A percentile compares a stretch with the other conserved stretches of the same genome.
These are phyloP conservation scores for Cheilosia scutellata DNA, from an alignment of 2,888 invertebrate genomes.

Conservation along the genomic window DNA sequence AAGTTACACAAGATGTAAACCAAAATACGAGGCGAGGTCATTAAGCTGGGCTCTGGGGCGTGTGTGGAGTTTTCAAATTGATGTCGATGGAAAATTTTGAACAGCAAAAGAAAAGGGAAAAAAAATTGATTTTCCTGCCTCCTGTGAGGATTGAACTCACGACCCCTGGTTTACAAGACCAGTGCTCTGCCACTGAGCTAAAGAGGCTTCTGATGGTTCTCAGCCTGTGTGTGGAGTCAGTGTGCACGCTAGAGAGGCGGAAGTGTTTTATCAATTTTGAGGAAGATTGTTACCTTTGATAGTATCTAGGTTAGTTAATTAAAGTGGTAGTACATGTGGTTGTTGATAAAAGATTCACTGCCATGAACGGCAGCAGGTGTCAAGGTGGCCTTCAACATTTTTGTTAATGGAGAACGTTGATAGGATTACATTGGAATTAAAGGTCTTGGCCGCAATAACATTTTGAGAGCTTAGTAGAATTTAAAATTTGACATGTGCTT, in stretches of 20 bases:
- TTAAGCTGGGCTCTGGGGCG: constrained; percentile 51
- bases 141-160: constrained; percentile 96
- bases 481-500: too few relatives aligned
- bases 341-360: too few relatives aligned
- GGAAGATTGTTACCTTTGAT: too few relatives aligned
- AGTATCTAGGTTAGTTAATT: too few relatives aligned
- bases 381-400: too few relatives aligned
- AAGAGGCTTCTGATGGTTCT: constrained; percentile 86
- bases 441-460: too few relatives aligned
- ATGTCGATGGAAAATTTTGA: neutral
- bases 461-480: too few relatives aligned
- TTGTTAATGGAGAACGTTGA: too few relatives aligned
- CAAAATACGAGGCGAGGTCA: constrained; percentile 20
- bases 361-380: too few relatives aligned
- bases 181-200: constrained; percentile 96
- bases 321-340: too few relatives aligned
- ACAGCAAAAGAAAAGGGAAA: constrained; percentile 27
- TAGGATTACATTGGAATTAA: too few relatives aligned
- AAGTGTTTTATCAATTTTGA: too few relatives aligned
- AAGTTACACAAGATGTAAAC: constrained; percentile 59
- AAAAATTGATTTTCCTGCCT: constrained; percentile 85
- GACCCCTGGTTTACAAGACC: constrained; percentile 96
- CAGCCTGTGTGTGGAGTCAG: constrained; percentile 9
- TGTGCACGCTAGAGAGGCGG: neutral
- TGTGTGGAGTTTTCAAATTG: constrained; percentile 43